A percentile compares a stretch with the other conserved stretches of the same genome.
These are phyloP conservation scores for Aphyosemion australe DNA, from an alignment of 2,113 vertebrate species.

Conservation along the genomic window DNA sequence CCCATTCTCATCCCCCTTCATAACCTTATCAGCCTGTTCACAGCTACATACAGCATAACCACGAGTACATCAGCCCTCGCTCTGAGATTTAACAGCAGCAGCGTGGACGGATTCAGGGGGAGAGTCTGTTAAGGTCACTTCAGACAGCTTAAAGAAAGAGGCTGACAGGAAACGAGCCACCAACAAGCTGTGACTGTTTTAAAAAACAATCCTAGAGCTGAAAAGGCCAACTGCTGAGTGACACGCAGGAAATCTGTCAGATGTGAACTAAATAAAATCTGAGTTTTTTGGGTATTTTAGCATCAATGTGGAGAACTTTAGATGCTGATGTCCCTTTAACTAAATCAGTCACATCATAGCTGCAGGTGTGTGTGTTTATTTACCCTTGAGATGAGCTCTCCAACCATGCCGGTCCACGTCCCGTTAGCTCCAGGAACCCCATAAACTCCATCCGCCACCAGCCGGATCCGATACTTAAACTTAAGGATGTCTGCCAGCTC, in stretches of 20 bases:
- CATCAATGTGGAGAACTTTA: not conserved
- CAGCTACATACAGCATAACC: constrained; percentile 5
- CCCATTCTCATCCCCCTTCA: not conserved
- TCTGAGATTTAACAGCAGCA: constrained; percentile 39
- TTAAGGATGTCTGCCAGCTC: constrained; percentile 93
- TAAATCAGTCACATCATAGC: too few relatives aligned
- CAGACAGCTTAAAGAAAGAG: constrained; percentile 39
- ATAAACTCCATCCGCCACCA: constrained; percentile 91
- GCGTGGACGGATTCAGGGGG: not conserved
- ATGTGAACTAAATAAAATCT: constrained; percentile 14
- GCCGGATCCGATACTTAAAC: constrained; percentile 95
- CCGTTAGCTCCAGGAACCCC: constrained; percentile 92
- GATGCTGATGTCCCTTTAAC: not conserved
- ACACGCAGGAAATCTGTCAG: constrained; percentile 24
- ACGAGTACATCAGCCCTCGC: constrained; percentile 27
- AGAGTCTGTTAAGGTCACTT: constrained; percentile 48
- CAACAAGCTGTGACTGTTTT: constrained; percentile 42
- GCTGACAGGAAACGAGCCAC: constrained; percentile 45
- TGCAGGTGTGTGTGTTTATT: not conserved
- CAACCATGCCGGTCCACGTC: constrained; percentile 97
- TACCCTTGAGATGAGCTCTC: constrained; percentile 95
- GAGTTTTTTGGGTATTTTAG: not conserved
- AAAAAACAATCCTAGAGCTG: constrained; percentile 37
- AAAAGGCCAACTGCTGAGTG: constrained; percentile 35
- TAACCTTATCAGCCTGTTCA: constrained; percentile 45